Evolutionary conservation across 2,113 vertebrate species (phyloP), one percentile per base, ranked within the genome.

Genomic region (Malurus elegans): DNA sequence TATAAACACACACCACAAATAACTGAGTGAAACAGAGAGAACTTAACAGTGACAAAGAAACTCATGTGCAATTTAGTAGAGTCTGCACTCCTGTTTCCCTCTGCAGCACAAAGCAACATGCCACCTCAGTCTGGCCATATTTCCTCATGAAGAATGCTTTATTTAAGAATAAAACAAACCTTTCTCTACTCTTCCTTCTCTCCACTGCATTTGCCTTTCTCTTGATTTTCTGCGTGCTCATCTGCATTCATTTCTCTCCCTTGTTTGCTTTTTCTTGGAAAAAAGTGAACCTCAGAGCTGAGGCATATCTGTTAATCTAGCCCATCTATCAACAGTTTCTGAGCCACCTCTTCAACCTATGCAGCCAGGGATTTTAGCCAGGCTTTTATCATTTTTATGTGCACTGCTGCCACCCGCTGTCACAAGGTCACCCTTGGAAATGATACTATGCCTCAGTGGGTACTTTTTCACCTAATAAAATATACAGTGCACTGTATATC

Each of bases 391-490:
- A 96, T 96, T 96, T 96, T 97, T 95, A 97, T 96, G 95, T 92
- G 86, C 18, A 2, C 76, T 86, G 86, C 93, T 92, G 82, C 92
- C 53, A 6, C 86, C 84, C 57, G 13, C 86, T 96, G 95, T 95
- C 95, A 96, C 95, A 97, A 97, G 88, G 96, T 97, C 96, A 97
- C 92, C 95, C 93, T 86, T 92, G 88, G 90, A 96, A 97, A 96
- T 84, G 88, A 92, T 96, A 86, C 79, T 91, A 96, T 94, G 95
- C 92, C 92, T 96, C 95, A 93, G 86, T 88, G 93, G 86, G 88
- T 92, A 93, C 95, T 97, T 96, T 95, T 94, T 96, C 75, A 96
- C 82, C 79, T 97, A 96, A 96, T 96, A 94, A 96, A 96, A 84
- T 92, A 86, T 78, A 94, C 69, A 65, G 92, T 53, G 69, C 32